Base-by-base conservation (phyloP, 2,797 vertebrate species). In the Mus caroli region DNA sequence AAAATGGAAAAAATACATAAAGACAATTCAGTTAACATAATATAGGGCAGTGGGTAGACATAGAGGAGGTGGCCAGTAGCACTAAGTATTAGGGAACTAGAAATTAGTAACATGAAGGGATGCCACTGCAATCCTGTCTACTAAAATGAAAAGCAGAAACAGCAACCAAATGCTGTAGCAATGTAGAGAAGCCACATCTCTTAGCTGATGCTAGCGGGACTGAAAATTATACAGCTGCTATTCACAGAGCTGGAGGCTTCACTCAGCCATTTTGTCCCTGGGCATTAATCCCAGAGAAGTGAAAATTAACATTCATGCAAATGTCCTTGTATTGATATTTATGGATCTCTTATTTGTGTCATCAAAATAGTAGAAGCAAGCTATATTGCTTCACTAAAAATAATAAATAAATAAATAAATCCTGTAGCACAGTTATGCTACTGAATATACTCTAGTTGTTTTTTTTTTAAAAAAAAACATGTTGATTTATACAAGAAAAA, bases 101-200 rank as follows among this genome's bases (percentile, higher is more conserved):
- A 88, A 75, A 92, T 85, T 88, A 54, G 91, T 96, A 91, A 31
- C n/a, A 56, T 28, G 77, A 19, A n/a, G 77, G 73, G 37, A 64
- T 69, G 9, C n/a, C 19, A 71, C 26, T 85, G 37, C 0, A 54
- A 26, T 76, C 50, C n/a, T 69, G 4, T 69, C 62, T 3, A 20
- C 28, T 93, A 73, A 90, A 50, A 56, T 43, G 20, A 54, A 50
- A 80, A 94, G 3, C 26, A 83, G 37, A 37, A 40, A 31, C 20
- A 83, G 34, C 4, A 37, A 73, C 69, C 52, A 88, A 93, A 88
- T 46, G 1, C 31, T 31, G 40, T 11, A 46, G 80, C 13, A 26
- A 31, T 26, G 4, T 1, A 1, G 3, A 84, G 34, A 83, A 75
- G 46, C 2, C 34, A 34, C 77, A 40, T 13, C 24, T 76, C 43